Evolutionary conservation across 2,888 invertebrate species (phyloP).

Genomic region (Cephus nigrinus): DNA sequence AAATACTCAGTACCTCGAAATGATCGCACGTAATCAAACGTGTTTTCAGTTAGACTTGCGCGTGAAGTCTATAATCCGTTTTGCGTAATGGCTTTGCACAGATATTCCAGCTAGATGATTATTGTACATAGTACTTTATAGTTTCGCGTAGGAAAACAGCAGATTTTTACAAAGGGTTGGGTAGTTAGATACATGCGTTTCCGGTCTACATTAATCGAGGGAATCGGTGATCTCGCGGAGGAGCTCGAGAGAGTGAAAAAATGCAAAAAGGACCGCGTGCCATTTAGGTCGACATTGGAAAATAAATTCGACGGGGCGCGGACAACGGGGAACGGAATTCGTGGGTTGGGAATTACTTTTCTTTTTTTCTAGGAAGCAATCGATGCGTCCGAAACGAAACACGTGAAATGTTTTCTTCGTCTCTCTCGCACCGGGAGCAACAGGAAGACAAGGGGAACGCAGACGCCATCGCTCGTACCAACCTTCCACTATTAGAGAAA

Average conservation of each 20-base stretch:
- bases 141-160: no score
- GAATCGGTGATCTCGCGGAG: no score
- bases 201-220: background rate
- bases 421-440: constrained; percentile 20
- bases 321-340: constrained; percentile 5
- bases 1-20: background rate
- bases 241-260: background rate
- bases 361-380: constrained; percentile 18
- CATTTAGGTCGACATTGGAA: background rate
- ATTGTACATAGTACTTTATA: no score
- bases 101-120: no score
- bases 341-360: constrained; percentile 32
- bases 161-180: background rate
- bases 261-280: background rate
- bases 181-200: background rate
- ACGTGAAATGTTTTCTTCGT: constrained; percentile 4
- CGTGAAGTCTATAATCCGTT: background rate
- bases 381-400: background rate
- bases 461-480: constrained; percentile 10
- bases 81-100: background rate
- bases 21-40: background rate
- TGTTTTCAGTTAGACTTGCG: constrained; percentile 26
- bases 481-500: background rate
- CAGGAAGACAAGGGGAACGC: constrained; percentile 17
- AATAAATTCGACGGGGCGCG: background rate